Evolutionary conservation across 2,888 invertebrate species (phyloP), one percentile per base, ranked within the genome.

Genomic region (Cryptops parisi): DNA sequence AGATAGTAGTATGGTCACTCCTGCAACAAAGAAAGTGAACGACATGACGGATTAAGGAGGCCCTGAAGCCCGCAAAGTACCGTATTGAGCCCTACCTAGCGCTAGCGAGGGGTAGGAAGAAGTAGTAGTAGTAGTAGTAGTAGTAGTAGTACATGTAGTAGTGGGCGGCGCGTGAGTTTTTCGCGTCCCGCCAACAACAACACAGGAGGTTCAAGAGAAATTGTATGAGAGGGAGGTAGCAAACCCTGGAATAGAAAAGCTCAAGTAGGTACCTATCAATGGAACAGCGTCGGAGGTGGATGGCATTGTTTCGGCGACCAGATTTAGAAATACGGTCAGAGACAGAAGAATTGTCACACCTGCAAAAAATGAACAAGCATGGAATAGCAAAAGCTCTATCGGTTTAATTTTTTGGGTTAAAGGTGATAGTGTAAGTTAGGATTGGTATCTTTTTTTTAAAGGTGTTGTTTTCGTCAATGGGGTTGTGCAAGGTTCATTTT

Each of bases 211-310:
- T n/a, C n/a, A n/a, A 33, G 33, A 33, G 33, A 33, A 33, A 33
- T 6, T 33, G 33, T 9, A 33, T 9, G 33, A 33, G 33, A 33
- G 33, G 15, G 33, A 33, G 15, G 15, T 6, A 55, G 53, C 50
- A 51, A 41, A 54, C 54, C 49, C 54, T 56, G 33, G 33, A 46
- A 47, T 27, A 45, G 38, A 53, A 46, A 39, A 17, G 26, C 22
- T 47, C 41, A 46, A 43, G 44, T 38, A 25, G 47, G 39, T 86
- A 91, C 96, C 97, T 86, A 97, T 89, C 73, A 96, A 82, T 72
- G 97, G 96, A 76, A 97, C 87, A 71, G 96, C 94, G 77, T 96
- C 96, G 74, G 96, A 96, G 74, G 96, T 94, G 46, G 90, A 89
- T 74, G 96, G 91, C 82, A 93, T 85, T 75, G 89, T 90, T 81